phyloP scores from a whole-genome alignment of 2,113 vertebrate species.

The Andinoacara biseriatus region DNA sequence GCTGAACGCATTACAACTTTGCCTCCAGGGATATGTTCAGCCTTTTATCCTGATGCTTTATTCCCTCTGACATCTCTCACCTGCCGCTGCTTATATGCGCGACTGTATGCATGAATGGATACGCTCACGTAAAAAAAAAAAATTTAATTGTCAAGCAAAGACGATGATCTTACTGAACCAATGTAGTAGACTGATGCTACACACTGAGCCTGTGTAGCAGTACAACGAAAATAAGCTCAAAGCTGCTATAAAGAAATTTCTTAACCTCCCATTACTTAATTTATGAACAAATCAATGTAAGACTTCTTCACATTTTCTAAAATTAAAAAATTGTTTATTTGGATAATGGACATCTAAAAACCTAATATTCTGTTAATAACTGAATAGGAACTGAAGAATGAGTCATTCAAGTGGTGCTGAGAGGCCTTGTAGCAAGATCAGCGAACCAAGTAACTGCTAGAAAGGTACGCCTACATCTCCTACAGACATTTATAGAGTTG shows the following conservation, averaged over 20 bases:
- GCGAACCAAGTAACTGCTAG: not conserved
- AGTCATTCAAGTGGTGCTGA: not conserved
- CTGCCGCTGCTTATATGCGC: not conserved
- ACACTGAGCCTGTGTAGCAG: not conserved
- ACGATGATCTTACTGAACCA: not conserved
- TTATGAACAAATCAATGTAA: not conserved
- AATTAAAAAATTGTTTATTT: not conserved
- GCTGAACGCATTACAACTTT: constrained; percentile 36
- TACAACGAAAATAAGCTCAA: not conserved
- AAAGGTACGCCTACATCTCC: not conserved
- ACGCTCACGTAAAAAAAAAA: not conserved
- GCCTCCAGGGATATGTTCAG: constrained; percentile 40
- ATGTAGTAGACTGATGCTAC: not conserved
- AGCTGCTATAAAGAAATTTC: too few relatives aligned
- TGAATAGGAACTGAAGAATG: not conserved
- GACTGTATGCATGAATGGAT: not conserved
- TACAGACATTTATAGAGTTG: constrained; percentile 11
- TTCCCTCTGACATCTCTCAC: constrained; percentile 29
- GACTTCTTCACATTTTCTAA: not conserved
- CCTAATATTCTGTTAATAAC: not conserved
- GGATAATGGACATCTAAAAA: not conserved
- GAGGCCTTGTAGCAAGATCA: not conserved
- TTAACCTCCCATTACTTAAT: not conserved
- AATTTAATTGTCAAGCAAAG: not conserved
- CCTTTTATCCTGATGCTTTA: constrained; percentile 39